phyloP scores from a whole-genome alignment of 2,797 vertebrate species.

The Helicolenus hilgendorfi region DNA sequence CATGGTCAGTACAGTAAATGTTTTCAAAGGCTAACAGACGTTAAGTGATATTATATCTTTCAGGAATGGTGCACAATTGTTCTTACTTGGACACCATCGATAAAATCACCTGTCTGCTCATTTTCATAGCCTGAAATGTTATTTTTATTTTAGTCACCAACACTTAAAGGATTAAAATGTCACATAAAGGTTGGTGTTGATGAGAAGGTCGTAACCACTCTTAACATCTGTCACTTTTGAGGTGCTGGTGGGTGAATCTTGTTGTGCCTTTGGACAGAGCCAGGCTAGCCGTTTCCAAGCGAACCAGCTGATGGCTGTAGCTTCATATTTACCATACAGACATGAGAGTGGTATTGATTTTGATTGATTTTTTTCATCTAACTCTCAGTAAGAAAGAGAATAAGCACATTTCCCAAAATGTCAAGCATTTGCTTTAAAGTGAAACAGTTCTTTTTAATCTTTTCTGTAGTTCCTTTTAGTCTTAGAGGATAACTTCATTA shows the following conservation, averaged over 20 bases:
- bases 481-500: no score
- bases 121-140: background rate
- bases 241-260: background rate
- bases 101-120: background rate
- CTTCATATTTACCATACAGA: background rate
- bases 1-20: constrained; percentile 4
- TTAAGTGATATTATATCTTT: background rate
- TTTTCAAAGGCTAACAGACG: constrained; percentile 10
- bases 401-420: background rate
- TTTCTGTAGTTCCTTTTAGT: background rate
- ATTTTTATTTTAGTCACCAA: background rate
- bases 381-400: no score
- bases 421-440: background rate
- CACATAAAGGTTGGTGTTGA: background rate
- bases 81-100: background rate
- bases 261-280: background rate
- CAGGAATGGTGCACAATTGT: background rate
- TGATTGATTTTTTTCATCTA: no score
- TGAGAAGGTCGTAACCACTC: background rate
- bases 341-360: background rate
- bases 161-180: background rate
- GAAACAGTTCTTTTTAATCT: background rate
- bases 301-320: background rate
- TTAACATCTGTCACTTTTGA: background rate
- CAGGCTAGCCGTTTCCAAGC: background rate